Conservation (phyloP, 2,113 vertebrate species). For the Mesoclemmys tuberculata region DNA sequence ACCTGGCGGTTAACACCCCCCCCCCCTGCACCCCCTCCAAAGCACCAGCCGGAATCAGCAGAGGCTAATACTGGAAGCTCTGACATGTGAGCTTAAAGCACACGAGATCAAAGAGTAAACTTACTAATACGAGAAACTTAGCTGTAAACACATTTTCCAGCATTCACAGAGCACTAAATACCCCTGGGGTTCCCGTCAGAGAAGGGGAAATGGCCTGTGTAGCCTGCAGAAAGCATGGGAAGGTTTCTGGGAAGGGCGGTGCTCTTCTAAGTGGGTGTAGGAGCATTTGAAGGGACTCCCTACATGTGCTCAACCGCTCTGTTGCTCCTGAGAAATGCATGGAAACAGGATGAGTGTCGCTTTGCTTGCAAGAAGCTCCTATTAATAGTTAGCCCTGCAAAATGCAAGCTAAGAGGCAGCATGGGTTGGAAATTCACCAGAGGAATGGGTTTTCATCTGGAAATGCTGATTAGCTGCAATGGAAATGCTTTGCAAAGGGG, state of each 20-base stretch:
- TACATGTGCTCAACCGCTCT: not conserved
- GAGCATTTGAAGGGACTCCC: not conserved
- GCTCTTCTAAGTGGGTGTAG: not conserved
- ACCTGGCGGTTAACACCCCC: conserved; percentile 28
- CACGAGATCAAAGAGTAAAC: conserved; percentile 36
- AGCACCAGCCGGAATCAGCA: conserved; percentile 60
- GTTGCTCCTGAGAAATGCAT: not conserved
- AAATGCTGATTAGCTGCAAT: not conserved
- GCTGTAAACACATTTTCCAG: not conserved
- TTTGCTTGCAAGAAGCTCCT: not conserved
- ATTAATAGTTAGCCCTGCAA: not conserved
- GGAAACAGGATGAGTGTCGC: not conserved
- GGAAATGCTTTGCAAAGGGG: not conserved
- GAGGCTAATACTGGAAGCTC: conserved; percentile 46
- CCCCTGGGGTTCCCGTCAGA: not conserved
- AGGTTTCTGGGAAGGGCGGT: not conserved
- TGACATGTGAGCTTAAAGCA: conserved; percentile 54
- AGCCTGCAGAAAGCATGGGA: not conserved
- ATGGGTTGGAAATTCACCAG: not conserved
- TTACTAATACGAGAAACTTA: conserved; percentile 14
- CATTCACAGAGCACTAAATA: accelerated
- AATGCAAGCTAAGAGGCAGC: not conserved
- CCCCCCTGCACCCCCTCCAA: no score
- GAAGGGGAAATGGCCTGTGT: not conserved
- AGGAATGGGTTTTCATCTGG: not conserved